A percentile compares a stretch with the other conserved stretches of the same genome.
phyloP scores from a whole-genome alignment of 2,797 vertebrate genomes.

The Sebastes hubbsi region DNA sequence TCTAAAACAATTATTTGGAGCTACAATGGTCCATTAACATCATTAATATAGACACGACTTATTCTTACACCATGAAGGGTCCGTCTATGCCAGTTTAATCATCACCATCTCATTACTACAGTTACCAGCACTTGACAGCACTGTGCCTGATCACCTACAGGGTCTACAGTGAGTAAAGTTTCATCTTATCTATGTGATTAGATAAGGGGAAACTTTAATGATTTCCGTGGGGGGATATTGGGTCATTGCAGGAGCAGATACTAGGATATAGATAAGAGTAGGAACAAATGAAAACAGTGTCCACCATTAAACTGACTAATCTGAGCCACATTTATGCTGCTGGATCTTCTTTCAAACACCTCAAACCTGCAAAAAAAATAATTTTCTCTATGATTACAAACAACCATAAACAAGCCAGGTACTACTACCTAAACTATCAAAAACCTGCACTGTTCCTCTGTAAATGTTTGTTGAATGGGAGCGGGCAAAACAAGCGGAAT shows the following conservation, averaged over 20 bases:
- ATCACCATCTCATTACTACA: conserved; percentile 16
- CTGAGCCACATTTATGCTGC: neutral
- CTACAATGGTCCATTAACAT: neutral
- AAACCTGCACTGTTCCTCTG: conserved; percentile 23
- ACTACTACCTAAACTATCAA: conserved; percentile 8
- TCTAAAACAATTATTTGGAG: neutral
- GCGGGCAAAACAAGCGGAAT: conserved; percentile 47
- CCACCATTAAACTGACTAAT: neutral
- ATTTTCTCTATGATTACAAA: neutral
- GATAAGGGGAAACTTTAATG: conserved; percentile 30
- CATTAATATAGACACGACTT: neutral
- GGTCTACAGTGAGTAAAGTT: conserved; percentile 1
- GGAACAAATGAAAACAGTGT: neutral
- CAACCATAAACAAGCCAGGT: conserved; percentile 18
- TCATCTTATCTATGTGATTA: conserved; percentile 27
- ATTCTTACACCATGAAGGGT: neutral
- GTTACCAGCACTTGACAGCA: conserved; percentile 14
- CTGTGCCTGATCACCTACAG: neutral
- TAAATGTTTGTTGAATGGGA: conserved; percentile 63
- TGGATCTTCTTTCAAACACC: neutral
- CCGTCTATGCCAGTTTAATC: conserved; percentile 10
- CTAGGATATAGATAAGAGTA: conserved; percentile 13
- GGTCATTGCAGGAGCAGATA: conserved; percentile 22
- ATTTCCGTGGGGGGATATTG: conserved; percentile 9
- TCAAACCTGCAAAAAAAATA: neutral